phyloP scores from a whole-genome alignment of 2,888 invertebrate species.

The Drosophila robusta region DNA sequence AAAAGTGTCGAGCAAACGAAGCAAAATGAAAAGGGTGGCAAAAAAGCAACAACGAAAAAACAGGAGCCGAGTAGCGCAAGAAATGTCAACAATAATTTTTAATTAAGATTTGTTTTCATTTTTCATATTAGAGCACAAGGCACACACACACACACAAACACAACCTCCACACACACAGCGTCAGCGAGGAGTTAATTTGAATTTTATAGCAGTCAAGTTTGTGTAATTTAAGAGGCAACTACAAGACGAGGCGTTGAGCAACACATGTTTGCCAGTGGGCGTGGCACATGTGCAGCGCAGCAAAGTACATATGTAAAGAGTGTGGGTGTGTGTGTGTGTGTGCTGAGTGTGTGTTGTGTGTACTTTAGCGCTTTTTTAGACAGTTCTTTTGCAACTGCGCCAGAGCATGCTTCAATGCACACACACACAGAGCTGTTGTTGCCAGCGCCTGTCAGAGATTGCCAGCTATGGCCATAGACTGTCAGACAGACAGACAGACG shows the following conservation, averaged over 20 bases:
- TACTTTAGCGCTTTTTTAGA: constrained; percentile 44
- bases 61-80: constrained; percentile 40
- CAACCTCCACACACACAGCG: constrained; percentile 4
- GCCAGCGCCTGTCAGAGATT: constrained; percentile 13
- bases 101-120: constrained; percentile 78
- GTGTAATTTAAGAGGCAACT: constrained; percentile 58
- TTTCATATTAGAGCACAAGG: constrained; percentile 59
- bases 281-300: constrained; percentile 41
- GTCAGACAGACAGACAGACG: constrained; percentile 11
- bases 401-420: constrained; percentile 50
- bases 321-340: constrained; percentile 20
- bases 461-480: constrained; percentile 5
- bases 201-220: constrained; percentile 80
- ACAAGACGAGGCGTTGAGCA: constrained; percentile 63
- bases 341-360: constrained; percentile 23
- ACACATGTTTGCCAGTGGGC: constrained; percentile 72
- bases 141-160: constrained; percentile 14
- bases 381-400: constrained; percentile 42
- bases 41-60: constrained; percentile 1
- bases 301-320: constrained; percentile 18
- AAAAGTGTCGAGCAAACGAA: background rate
- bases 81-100: constrained; percentile 80
- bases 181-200: constrained; percentile 74
- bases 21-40: constrained; percentile 18
- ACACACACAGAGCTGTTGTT: background rate